Evolutionary conservation across 2,113 vertebrate genomes (phyloP), one percentile per base, ranked within the genome.

Genomic region (Labeo catla): DNA sequence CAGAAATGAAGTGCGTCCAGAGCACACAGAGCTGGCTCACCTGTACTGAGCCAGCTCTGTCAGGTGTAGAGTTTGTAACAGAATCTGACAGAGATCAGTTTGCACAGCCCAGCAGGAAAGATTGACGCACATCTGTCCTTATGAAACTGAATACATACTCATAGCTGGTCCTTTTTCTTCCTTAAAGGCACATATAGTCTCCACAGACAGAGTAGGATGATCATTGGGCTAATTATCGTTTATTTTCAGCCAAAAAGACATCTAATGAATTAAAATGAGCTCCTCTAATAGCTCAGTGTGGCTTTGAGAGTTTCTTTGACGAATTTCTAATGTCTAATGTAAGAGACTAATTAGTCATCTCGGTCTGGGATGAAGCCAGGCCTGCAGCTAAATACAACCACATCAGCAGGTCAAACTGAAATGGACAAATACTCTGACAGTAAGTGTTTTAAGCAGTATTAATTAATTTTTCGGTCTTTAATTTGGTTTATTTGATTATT

Each of bases 81-180:
- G 19, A 73, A 73, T 43, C 50, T 84, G 82, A 84, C 82, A 73
- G 82, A 54, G 50, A 80, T 87, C 63, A 36, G 63, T 50, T 84
- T 3, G 3, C 43, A 70, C 28, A 52, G 12, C 19, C 15, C 61
- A 70, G 36, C 19, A 36, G 57, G 74, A 3, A 83, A 54, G 50
- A 73, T 28, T 84, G 68, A 84, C 21, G 13, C 21, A 36, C 68
- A 45, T 73, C 50, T 84, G 52, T 73, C 36, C 36, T 73, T n/a
- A 43, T 59, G 49, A 45, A 73, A 73, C 36, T 57, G 21, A 73
- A 45, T 45, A 84, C 36, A 74, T 54, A 52, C 63, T 83, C 47
- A 50, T n/a, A 36, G 45, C 16, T 1, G 0, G 65, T 59, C 21
- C 34, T 84, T 73, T 84, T 28, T 50, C 36, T 73, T 74, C 12